A percentile compares a stretch with the other conserved stretches of the same genome.
These are phyloP conservation scores for Strigops habroptila DNA, from an alignment of 2,113 vertebrate species.

Conservation along the genomic window DNA sequence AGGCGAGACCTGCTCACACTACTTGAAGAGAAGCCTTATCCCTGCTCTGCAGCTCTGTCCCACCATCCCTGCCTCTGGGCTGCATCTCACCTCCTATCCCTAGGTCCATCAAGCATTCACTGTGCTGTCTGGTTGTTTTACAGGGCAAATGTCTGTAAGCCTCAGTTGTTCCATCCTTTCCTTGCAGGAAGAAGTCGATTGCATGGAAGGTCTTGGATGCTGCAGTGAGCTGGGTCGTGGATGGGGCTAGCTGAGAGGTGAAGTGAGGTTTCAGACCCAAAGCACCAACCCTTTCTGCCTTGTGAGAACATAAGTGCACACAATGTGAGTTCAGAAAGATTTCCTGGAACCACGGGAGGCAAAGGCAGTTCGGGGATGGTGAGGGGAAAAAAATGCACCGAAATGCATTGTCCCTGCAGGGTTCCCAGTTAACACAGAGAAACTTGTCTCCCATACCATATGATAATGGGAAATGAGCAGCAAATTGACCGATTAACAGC, in stretches of 20 bases:
- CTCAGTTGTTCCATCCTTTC: not conserved
- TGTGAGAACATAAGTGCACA: accelerated
- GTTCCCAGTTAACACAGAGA: accelerated
- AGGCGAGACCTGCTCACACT: not conserved
- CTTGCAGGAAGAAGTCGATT: accelerated
- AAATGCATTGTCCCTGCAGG: not conserved
- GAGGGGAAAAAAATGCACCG: not conserved
- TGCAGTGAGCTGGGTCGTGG: accelerated
- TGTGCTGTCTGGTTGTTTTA: not conserved
- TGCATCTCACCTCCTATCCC: not conserved
- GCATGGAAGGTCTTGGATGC: not conserved
- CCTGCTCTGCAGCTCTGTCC: not conserved
- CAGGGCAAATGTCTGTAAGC: not conserved
- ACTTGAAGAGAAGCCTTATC: not conserved
- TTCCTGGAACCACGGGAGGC: not conserved
- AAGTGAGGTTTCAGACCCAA: not conserved
- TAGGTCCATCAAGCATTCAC: not conserved
- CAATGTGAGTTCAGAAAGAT: not conserved
- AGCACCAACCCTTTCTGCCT: too few relatives aligned
- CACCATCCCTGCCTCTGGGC: not conserved
- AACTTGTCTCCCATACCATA: not conserved
- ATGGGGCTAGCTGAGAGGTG: accelerated
- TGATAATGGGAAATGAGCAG: not conserved
- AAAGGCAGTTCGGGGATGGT: not conserved
- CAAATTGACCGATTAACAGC: not conserved